Conservation (phyloP, 2,113 vertebrate genomes). For the Zootoca vivipara region DNA sequence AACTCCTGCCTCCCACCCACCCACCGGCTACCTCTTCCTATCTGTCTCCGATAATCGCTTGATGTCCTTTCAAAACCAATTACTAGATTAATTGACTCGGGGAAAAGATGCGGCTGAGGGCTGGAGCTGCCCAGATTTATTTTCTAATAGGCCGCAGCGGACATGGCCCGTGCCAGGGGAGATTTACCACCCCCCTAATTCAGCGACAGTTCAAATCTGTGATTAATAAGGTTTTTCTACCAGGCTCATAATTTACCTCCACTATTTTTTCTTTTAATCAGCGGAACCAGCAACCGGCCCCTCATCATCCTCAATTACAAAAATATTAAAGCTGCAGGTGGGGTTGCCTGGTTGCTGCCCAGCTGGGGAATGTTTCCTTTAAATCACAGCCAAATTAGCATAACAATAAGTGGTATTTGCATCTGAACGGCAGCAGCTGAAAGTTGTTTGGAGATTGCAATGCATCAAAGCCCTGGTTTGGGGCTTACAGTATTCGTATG, state of each 20-base stretch:
- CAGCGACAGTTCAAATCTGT: slow-evolving; percentile 69
- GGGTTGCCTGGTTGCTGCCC: slow-evolving; percentile 19
- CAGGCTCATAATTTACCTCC: slow-evolving; percentile 67
- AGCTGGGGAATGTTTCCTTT: slow-evolving; percentile 47
- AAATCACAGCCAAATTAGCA: slow-evolving; percentile 75
- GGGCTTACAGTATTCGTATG: not conserved
- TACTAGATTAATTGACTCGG: slow-evolving; percentile 72
- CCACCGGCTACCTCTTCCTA: not conserved
- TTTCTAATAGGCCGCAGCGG: slow-evolving; percentile 43
- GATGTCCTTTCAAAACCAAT: slow-evolving; percentile 72
- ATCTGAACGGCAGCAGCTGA: slow-evolving; percentile 24
- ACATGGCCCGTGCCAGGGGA: slow-evolving; percentile 55
- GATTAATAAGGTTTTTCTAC: slow-evolving; percentile 74
- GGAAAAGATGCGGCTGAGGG: slow-evolving; percentile 53
- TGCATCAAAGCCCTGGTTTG: not conserved
- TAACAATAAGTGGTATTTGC: slow-evolving; percentile 57
- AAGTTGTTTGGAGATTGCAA: not conserved
- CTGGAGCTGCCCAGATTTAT: slow-evolving; percentile 63
- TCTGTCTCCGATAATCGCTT: slow-evolving; percentile 51
- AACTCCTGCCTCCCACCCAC: not conserved
- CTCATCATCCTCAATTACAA: slow-evolving; percentile 73
- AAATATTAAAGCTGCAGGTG: slow-evolving; percentile 66
- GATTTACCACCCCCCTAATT: slow-evolving; percentile 70
- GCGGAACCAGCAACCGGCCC: slow-evolving; percentile 64
- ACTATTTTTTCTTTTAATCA: slow-evolving; percentile 61